phyloP scores from a whole-genome alignment of 2,888 invertebrate species.

The Portevinia maculata region DNA sequence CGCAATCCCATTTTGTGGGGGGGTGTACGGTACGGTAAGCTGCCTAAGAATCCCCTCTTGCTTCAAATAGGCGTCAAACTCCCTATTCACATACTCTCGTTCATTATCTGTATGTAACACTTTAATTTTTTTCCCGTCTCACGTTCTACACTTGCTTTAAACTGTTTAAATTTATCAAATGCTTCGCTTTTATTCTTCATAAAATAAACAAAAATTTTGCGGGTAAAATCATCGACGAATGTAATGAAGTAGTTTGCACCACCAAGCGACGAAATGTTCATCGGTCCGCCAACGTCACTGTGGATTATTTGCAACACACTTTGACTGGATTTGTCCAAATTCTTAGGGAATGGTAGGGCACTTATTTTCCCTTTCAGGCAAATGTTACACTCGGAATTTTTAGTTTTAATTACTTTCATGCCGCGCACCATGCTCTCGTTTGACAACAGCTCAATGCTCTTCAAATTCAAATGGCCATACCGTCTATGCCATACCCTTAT shows the following conservation, averaged over 20 bases:
- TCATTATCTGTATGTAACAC: too few relatives aligned
- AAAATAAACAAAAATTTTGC: conserved; percentile 55
- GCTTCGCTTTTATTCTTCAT: conserved; percentile 62
- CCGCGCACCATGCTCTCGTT: conserved; percentile 11
- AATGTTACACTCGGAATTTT: conserved; percentile 14
- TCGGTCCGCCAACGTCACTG: conserved; percentile 67
- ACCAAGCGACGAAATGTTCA: conserved; percentile 50
- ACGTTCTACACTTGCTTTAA: conserved; percentile 44
- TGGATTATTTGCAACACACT: conserved; percentile 46
- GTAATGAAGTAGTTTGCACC: conserved; percentile 40
- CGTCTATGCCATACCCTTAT: conserved; percentile 8
- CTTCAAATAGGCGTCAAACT: too few relatives aligned
- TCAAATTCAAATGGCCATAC: conserved; percentile 14
- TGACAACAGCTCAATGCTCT: conserved; percentile 10
- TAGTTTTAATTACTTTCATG: neutral
- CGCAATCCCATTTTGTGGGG: conserved; percentile 54
- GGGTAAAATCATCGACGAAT: conserved; percentile 38
- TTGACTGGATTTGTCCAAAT: conserved; percentile 4
- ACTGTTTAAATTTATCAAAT: conserved; percentile 56
- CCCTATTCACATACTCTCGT: too few relatives aligned
- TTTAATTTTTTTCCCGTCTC: too few relatives aligned
- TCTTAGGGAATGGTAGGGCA: conserved; percentile 18
- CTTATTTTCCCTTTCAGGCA: conserved; percentile 33
- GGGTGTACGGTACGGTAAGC: conserved; percentile 26
- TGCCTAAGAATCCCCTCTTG: too few relatives aligned